phyloP scores from a whole-genome alignment of 2,888 invertebrate species.

The Sylvicola cinctus region DNA sequence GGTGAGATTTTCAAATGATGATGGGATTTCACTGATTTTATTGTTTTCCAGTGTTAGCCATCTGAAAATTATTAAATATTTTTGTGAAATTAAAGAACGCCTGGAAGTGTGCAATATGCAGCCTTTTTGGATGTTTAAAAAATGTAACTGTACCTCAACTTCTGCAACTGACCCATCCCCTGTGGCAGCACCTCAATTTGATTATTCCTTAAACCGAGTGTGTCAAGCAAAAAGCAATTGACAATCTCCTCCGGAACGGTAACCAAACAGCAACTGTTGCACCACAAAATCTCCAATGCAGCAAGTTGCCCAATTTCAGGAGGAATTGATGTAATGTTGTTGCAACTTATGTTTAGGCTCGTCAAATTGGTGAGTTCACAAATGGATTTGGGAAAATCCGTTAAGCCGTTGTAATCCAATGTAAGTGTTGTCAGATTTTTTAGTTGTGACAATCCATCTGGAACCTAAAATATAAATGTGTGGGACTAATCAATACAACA shows the following conservation, averaged over 20 bases:
- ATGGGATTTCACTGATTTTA: constrained; percentile 30
- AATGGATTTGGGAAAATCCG: constrained; percentile 35
- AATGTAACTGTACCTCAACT: constrained; percentile 29
- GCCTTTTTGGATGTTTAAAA: background rate
- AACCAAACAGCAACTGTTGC: constrained; percentile 34
- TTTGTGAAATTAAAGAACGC: too few relatives aligned
- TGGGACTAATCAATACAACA: too few relatives aligned
- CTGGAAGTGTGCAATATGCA: constrained; percentile 7
- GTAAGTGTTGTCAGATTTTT: constrained; percentile 37
- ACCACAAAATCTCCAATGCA: constrained; percentile 43
- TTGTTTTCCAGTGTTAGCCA: constrained; percentile 48
- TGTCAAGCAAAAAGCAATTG: constrained; percentile 35
- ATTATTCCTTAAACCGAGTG: constrained; percentile 45
- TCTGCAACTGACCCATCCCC: constrained; percentile 31
- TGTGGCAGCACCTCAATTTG: constrained; percentile 33
- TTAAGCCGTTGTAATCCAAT: constrained; percentile 42
- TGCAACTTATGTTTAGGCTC: constrained; percentile 44
- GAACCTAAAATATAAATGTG: constrained; percentile 16
- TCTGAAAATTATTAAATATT: too few relatives aligned
- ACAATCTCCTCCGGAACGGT: constrained; percentile 39
- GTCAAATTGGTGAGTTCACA: constrained; percentile 34
- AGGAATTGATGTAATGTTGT: constrained; percentile 34
- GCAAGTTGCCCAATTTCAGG: constrained; percentile 36
- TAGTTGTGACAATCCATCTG: constrained; percentile 30
- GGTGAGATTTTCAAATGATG: constrained; percentile 28